Evolutionary conservation across 1,140 invertebrate species (phyloP).

Genomic region (Neodiprion pinetum): DNA sequence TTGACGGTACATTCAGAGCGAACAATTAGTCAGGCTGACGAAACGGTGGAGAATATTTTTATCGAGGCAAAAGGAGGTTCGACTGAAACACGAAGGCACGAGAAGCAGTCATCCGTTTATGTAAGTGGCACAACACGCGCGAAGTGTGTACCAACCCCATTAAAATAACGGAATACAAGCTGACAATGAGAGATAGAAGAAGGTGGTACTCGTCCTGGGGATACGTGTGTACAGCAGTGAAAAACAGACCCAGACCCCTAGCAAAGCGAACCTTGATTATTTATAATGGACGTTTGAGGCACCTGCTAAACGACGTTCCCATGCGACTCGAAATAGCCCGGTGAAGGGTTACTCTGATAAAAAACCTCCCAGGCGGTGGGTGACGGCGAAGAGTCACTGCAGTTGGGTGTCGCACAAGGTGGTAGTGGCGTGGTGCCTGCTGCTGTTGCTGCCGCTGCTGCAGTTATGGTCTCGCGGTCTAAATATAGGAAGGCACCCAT

Average conservation of each 20-base stretch:
- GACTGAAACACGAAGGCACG: too few relatives aligned
- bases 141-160: too few relatives aligned
- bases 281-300: constrained; percentile 5
- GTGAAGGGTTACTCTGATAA: neutral
- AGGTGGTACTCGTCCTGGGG: too few relatives aligned
- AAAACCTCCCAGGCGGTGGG: neutral
- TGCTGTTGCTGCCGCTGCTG: neutral
- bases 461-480: neutral
- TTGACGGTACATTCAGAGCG: too few relatives aligned
- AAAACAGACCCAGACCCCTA: neutral
- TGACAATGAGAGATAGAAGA: too few relatives aligned
- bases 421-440: neutral
- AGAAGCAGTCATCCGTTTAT: too few relatives aligned
- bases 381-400: neutral
- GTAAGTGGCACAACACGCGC: too few relatives aligned
- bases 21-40: too few relatives aligned
- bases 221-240: neutral
- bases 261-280: constrained; percentile 4
- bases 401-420: neutral
- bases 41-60: too few relatives aligned
- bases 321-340: neutral
- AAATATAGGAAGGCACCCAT: constrained; percentile 5
- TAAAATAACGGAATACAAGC: too few relatives aligned
- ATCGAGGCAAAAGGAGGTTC: too few relatives aligned
- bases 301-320: constrained; percentile 5